Conservation (phyloP, 2,797 vertebrate genomes). For the Kryptopterus vitreolus region DNA sequence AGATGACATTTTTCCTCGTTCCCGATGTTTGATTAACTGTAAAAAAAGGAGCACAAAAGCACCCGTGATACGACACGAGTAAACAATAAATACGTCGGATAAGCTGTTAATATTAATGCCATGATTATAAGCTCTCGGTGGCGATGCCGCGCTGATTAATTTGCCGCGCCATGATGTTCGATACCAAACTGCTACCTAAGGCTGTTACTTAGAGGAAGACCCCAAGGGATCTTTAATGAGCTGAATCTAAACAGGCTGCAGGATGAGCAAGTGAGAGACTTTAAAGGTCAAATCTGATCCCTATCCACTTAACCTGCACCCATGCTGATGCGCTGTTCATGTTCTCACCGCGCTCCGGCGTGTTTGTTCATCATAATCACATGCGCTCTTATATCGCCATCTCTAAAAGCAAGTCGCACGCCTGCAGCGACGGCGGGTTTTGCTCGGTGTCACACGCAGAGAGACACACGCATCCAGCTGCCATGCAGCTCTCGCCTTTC, state of each 20-base stretch:
- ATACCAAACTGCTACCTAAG: background rate
- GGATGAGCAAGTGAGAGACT: conserved; percentile 3
- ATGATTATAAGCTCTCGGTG: background rate
- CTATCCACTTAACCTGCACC: conserved; percentile 43
- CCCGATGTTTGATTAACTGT: background rate
- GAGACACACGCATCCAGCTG: conserved; percentile 27
- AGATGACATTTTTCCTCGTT: background rate
- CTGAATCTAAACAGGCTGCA: background rate
- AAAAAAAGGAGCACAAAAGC: background rate
- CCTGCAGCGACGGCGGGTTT: conserved; percentile 18
- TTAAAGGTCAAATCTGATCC: conserved; percentile 48
- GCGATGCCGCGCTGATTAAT: background rate
- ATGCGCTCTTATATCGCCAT: conserved; percentile 29
- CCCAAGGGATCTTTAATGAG: conserved; percentile 16
- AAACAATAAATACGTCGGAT: background rate
- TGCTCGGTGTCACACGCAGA: conserved; percentile 19
- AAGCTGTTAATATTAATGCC: background rate
- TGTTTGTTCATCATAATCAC: conserved; percentile 36
- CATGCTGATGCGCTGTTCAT: conserved; percentile 33
- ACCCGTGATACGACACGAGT: background rate
- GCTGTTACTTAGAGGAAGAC: background rate
- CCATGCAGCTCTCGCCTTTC: background rate
- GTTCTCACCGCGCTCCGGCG: conserved; percentile 26
- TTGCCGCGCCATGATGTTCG: background rate
- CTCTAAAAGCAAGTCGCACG: conserved; percentile 39